phyloP scores from a whole-genome alignment of 1,140 invertebrate genomes.

The Heliconius melpomene region DNA sequence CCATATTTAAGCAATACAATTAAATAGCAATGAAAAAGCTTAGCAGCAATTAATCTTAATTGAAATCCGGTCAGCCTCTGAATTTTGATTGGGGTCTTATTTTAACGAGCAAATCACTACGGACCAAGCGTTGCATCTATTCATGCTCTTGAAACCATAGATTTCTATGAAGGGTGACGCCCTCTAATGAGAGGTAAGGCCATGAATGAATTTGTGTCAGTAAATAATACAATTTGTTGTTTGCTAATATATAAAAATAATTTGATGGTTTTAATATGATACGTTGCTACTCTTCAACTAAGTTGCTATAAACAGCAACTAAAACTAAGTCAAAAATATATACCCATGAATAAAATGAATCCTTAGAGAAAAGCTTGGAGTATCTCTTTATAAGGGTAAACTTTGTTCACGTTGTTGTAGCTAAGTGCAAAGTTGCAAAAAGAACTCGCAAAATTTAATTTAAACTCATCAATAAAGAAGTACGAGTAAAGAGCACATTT shows the following conservation, averaged over 20 bases:
- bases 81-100: not conserved
- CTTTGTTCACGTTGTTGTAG: not conserved
- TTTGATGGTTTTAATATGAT: no score
- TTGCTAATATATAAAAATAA: no score
- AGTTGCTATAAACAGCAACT: no score
- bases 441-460: not conserved
- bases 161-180: no score
- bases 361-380: not conserved
- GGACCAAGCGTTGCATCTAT: not conserved
- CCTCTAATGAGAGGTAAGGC: no score
- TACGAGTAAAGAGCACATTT: not conserved
- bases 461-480: not conserved
- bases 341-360: not conserved
- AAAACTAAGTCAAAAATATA: no score
- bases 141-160: no score
- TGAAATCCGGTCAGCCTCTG: not conserved
- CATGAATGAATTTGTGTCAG: no score
- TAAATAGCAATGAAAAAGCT: not conserved
- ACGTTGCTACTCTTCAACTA: no score
- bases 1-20: not conserved
- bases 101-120: not conserved
- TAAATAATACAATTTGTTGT: no score
- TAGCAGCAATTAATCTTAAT: not conserved
- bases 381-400: not conserved
- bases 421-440: no score